Conservation (phyloP, 2,888 invertebrate genomes). For the Agrotis segetum region DNA sequence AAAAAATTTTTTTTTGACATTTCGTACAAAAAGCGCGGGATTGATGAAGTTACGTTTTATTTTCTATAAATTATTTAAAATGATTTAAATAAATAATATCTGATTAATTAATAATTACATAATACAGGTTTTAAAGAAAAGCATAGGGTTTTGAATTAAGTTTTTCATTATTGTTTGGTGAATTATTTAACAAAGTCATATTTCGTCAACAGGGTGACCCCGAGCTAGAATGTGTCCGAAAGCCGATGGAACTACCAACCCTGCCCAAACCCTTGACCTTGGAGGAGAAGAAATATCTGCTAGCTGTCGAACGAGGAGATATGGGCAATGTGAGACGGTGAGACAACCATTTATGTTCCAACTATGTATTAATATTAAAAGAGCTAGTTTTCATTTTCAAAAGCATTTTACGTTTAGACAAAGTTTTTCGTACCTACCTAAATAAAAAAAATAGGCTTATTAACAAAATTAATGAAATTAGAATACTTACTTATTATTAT, state of each 20-base stretch:
- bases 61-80: too few relatives aligned
- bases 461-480: too few relatives aligned
- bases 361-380: too few relatives aligned
- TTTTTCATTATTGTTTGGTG: neutral
- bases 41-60: neutral
- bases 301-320: conserved; percentile 98
- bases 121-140: too few relatives aligned
- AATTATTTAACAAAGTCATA: neutral
- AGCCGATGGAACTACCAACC: conserved; percentile 90
- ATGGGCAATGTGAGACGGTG: conserved; percentile 96
- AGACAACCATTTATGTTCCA: conserved; percentile 61
- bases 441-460: too few relatives aligned
- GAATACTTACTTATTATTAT: too few relatives aligned
- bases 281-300: conserved; percentile 97
- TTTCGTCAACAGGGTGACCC: conserved; percentile 79
- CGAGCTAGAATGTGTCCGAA: conserved; percentile 72
- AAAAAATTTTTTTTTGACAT: neutral
- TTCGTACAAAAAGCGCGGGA: conserved; percentile 11
- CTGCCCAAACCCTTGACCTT: conserved; percentile 94
- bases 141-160: too few relatives aligned
- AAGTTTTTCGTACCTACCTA: too few relatives aligned
- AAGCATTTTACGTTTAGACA: too few relatives aligned
- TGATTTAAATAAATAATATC: too few relatives aligned
- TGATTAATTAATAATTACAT: too few relatives aligned
- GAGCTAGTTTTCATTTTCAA: too few relatives aligned